Percentiles rank a stretch among this genome's conserved stretches.
phyloP scores from a whole-genome alignment of 2,797 vertebrate species.

The Gambusia yucatana region DNA sequence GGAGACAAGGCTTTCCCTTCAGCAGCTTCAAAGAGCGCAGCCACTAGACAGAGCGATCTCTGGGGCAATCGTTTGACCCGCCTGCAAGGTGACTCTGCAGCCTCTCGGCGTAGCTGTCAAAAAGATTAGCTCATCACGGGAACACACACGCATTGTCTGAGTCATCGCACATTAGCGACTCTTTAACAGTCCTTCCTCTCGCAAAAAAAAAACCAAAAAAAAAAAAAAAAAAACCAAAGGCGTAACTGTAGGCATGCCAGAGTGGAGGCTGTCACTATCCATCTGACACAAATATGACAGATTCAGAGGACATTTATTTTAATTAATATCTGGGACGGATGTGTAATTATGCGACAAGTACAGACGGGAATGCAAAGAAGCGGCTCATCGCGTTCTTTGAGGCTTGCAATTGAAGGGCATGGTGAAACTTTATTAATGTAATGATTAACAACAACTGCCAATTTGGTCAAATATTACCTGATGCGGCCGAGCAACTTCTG shows the following conservation, averaged over 20 bases:
- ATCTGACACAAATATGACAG: slow-evolving; percentile 29
- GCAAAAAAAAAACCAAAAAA: not conserved
- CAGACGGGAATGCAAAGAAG: slow-evolving; percentile 33
- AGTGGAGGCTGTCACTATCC: slow-evolving; percentile 21
- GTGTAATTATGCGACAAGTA: slow-evolving; percentile 27
- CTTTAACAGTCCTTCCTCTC: slow-evolving; percentile 46
- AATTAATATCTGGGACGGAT: not conserved
- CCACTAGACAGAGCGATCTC: not conserved
- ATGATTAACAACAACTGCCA: slow-evolving; percentile 29
- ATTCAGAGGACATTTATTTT: slow-evolving; percentile 20
- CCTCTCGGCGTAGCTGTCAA: slow-evolving; percentile 56
- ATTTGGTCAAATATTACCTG: slow-evolving; percentile 10
- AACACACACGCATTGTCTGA: slow-evolving; percentile 43
- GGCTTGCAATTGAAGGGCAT: slow-evolving; percentile 2
- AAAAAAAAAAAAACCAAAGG: slow-evolving; percentile 25
- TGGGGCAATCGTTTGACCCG: slow-evolving; percentile 48
- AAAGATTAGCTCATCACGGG: slow-evolving; percentile 51
- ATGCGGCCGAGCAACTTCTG: slow-evolving; percentile 21
- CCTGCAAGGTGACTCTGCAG: slow-evolving; percentile 22
- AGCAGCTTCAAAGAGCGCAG: slow-evolving; percentile 7
- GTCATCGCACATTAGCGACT: slow-evolving; percentile 40
- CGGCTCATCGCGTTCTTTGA: not conserved
- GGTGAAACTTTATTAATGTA: slow-evolving; percentile 24
- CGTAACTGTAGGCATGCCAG: slow-evolving; percentile 30
- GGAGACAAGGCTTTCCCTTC: slow-evolving; percentile 6